Percentiles rank a stretch among this genome's conserved stretches.
Conservation (phyloP, 2,797 vertebrate species). For the Molossus molossus region DNA sequence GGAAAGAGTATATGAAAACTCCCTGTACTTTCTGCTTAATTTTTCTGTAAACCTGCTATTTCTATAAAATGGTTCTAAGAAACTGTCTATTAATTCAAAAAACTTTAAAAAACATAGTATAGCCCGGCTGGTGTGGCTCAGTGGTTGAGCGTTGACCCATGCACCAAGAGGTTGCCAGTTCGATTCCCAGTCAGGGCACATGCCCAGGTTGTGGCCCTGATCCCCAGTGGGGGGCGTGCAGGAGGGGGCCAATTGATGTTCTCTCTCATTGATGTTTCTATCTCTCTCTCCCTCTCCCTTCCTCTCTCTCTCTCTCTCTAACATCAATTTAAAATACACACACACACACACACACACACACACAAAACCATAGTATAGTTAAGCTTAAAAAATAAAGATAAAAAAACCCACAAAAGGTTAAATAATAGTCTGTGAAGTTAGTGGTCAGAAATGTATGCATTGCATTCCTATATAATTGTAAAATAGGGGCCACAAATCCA, state of each 20-base stretch:
- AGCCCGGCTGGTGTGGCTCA: too few relatives aligned
- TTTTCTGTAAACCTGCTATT: not conserved
- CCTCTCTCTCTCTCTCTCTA: too few relatives aligned
- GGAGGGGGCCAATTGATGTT: too few relatives aligned
- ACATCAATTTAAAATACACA: too few relatives aligned
- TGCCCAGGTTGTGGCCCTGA: too few relatives aligned
- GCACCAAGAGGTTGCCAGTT: too few relatives aligned
- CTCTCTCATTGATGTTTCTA: too few relatives aligned
- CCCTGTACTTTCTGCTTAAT: slow-evolving; percentile 31
- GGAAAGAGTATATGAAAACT: not conserved
- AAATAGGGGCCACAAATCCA: not conserved
- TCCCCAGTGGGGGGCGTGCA: too few relatives aligned
- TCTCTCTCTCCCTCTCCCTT: too few relatives aligned
- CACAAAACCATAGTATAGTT: not conserved
- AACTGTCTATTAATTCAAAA: not conserved
- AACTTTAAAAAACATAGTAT: not conserved
- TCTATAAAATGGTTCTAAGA: not conserved
- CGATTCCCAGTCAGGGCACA: too few relatives aligned
- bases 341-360: too few relatives aligned
- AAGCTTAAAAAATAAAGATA: not conserved
- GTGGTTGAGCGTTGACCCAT: too few relatives aligned
- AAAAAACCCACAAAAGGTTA: not conserved
- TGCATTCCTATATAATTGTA: not conserved
- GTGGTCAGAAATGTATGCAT: not conserved
- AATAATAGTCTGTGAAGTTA: not conserved